Conservation (phyloP, 1,140 invertebrate species). For the Danaus plexippus region DNA sequence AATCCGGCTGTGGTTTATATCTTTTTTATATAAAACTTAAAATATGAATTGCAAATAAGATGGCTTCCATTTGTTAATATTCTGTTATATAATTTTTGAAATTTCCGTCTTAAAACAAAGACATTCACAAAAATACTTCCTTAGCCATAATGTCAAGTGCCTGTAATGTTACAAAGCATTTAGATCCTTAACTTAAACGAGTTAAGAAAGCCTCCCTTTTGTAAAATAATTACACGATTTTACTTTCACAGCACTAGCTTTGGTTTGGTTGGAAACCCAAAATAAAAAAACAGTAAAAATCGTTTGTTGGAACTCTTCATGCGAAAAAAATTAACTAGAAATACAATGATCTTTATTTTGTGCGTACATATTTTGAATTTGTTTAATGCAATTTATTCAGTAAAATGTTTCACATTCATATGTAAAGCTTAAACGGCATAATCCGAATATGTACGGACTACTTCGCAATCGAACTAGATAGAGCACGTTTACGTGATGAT, state of each 20-base stretch:
- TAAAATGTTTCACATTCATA: slow-evolving; percentile 9
- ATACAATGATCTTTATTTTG: too few species aligned
- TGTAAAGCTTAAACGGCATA: slow-evolving; percentile 12
- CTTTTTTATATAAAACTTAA: neutral
- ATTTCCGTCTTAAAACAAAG: slow-evolving; percentile 3
- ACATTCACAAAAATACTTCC: slow-evolving; percentile 12
- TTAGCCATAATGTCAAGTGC: slow-evolving; percentile 21
- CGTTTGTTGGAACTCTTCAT: too few species aligned
- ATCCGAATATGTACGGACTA: slow-evolving; percentile 17
- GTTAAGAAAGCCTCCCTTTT: slow-evolving; percentile 14
- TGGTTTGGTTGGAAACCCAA: too few species aligned
- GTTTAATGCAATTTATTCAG: too few species aligned
- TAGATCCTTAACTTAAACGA: slow-evolving; percentile 20
- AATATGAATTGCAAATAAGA: neutral
- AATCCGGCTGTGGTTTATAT: too few species aligned
- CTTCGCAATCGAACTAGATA: slow-evolving; percentile 21
- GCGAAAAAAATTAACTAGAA: too few species aligned
- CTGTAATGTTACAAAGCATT: slow-evolving; percentile 17
- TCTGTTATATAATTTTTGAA: slow-evolving; percentile 5
- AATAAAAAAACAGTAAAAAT: too few species aligned
- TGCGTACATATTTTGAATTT: too few species aligned
- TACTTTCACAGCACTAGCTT: too few species aligned
- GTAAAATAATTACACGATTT: slow-evolving; percentile 2
- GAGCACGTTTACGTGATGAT: slow-evolving; percentile 25
- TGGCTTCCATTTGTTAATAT: neutral